Evolutionary conservation across 2,888 invertebrate genomes (phyloP).

Genomic region (Tuta absoluta): DNA sequence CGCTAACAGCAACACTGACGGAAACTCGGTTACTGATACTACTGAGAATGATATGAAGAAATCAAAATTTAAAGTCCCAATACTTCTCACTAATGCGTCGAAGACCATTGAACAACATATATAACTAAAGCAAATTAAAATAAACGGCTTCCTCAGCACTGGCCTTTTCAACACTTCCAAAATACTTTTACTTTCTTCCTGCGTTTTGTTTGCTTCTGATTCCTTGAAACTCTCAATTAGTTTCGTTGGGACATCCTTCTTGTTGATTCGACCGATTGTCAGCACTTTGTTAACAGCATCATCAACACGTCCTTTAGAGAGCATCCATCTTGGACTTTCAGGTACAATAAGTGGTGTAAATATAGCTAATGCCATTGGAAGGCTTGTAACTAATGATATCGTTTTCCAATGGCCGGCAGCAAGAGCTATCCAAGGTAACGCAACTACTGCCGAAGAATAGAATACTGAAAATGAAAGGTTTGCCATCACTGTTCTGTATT

Average conservation of each 20-base stretch:
- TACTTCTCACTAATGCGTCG: constrained; percentile 55
- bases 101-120: constrained; percentile 56
- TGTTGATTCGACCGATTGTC: constrained; percentile 55
- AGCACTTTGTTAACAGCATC: constrained; percentile 55
- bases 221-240: constrained; percentile 54
- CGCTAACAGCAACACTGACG: constrained; percentile 54
- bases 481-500: constrained; percentile 56
- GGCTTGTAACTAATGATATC: constrained; percentile 56
- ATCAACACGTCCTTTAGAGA: constrained; percentile 57
- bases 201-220: constrained; percentile 37
- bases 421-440: constrained; percentile 56
- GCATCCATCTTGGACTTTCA: constrained; percentile 62
- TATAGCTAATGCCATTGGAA: constrained; percentile 51
- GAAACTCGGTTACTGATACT: constrained; percentile 58
- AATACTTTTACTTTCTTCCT: constrained; percentile 45
- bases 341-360: constrained; percentile 54
- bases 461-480: constrained; percentile 58
- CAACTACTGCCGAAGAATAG: constrained; percentile 49
- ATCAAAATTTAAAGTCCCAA: constrained; percentile 55
- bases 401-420: constrained; percentile 60
- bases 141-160: constrained; percentile 50
- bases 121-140: constrained; percentile 52
- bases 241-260: constrained; percentile 51
- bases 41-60: constrained; percentile 61
- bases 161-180: constrained; percentile 56